Conservation (phyloP, 2,113 vertebrate species). For the Chrysemys picta region DNA sequence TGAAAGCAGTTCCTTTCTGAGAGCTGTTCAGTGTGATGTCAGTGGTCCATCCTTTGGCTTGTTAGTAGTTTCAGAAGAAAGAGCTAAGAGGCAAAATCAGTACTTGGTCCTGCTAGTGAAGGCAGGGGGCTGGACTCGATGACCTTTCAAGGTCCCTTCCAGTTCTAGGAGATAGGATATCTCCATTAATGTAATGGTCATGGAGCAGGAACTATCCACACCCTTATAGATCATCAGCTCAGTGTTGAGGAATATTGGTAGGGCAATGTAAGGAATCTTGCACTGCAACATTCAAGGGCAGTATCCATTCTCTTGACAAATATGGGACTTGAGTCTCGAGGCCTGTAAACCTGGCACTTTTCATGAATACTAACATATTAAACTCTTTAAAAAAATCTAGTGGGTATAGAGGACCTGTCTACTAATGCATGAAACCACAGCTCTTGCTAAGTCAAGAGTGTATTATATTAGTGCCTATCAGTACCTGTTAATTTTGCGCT, state of each 20-base stretch:
- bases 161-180: too few relatives aligned
- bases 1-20: background rate
- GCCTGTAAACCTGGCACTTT: background rate
- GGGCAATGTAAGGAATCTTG: accelerated
- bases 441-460: background rate
- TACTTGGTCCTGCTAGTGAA: too few relatives aligned
- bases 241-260: background rate
- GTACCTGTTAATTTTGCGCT: background rate
- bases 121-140: too few relatives aligned
- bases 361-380: background rate
- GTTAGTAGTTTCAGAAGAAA: background rate
- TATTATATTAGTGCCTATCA: background rate
- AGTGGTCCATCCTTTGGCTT: background rate
- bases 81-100: background rate
- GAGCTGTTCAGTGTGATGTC: background rate
- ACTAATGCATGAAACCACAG: background rate
- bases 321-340: background rate
- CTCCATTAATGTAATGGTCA: background rate
- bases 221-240: background rate
- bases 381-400: background rate
- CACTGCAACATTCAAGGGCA: background rate
- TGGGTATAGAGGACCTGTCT: background rate
- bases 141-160: too few relatives aligned
- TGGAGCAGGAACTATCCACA: background rate
- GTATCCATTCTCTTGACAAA: background rate